Evolutionary conservation across 2,797 vertebrate species (phyloP).

Genomic region (Galago senegalensis): DNA sequence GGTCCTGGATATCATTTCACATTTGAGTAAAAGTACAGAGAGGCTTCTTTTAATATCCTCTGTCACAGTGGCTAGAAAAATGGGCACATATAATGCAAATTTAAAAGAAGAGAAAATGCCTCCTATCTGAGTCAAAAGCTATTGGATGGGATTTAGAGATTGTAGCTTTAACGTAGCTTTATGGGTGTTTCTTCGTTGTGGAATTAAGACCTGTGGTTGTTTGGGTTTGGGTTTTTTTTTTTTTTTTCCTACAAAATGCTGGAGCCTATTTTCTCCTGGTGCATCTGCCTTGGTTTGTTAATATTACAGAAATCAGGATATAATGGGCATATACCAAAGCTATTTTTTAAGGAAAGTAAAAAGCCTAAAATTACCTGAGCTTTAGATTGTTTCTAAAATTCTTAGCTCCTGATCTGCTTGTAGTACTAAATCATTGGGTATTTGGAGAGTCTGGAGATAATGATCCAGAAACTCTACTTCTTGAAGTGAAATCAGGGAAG

Average conservation of each 20-base stretch:
- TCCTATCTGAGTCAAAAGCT: background rate
- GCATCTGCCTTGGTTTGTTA: background rate
- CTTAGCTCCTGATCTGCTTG: background rate
- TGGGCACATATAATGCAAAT: background rate
- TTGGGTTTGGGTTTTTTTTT: background rate
- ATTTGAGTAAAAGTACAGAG: constrained; percentile 46
- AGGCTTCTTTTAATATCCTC: constrained; percentile 27
- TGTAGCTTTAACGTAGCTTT: background rate
- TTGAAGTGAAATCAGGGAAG: background rate
- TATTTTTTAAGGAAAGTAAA: background rate
- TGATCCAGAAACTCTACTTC: background rate
- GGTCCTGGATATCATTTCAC: constrained; percentile 27
- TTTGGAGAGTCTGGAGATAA: background rate
- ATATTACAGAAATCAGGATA: constrained; percentile 16
- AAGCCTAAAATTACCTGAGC: constrained; percentile 25
- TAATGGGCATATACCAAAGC: background rate
- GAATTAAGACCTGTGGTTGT: background rate
- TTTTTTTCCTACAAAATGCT: background rate
- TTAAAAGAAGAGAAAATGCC: constrained; percentile 22
- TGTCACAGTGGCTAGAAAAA: constrained; percentile 42
- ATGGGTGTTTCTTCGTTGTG: background rate
- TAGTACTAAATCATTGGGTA: background rate
- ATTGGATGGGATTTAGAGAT: background rate
- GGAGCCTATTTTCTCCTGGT: background rate
- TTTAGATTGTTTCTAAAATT: constrained; percentile 9